Base-by-base conservation (phyloP, 2,888 invertebrate genomes). In the Ophioninae sp. region DNA sequence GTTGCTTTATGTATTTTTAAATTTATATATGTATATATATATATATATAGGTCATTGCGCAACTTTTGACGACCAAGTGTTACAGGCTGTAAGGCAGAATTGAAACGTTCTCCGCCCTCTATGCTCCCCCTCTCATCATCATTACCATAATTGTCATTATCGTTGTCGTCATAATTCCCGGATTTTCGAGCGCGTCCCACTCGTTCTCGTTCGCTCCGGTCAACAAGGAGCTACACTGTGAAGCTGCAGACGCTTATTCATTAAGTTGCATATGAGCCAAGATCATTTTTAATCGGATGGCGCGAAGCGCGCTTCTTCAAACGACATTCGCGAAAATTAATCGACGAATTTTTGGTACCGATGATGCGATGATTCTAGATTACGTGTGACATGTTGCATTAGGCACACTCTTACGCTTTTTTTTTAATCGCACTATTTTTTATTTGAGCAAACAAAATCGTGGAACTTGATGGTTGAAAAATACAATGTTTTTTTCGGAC, bases 1-100 rank as follows among this genome's bases (percentile, higher is more conserved):
- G 65, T 84, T 87, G 88, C 87, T 87, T 87, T 88, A 85, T 85
- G 7, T 13, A 23, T 21, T 59, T 13, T 79, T 56, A 72, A n/a
- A 7, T n/a, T n/a, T n/a, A n/a, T n/a, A n/a, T n/a, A n/a, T 72
- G 76, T 61, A 64, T 56, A 50, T 65, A n/a, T n/a, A n/a, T n/a
- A n/a, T n/a, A 50, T 62, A 13, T 37, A 64, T 13, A 13, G 56
- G 41, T 57, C 30, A 44, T 91, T 90, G 88, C 87, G 86, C 84
- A 90, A 90, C 70, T 61, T 73, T 80, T 64, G 37, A 30, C 81
- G 39, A 83, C 44, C 64, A 67, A 70, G 79, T 83, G 79, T 82
- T 65, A 68, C 67, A 62, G 68, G 72, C 77, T 44, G 70, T 65
- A 64, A 67, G 44, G 59, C 72, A 50, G 70, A 82, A 78, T 79